Conservation (phyloP, 2,113 vertebrate genomes). For the Cariama cristata region DNA sequence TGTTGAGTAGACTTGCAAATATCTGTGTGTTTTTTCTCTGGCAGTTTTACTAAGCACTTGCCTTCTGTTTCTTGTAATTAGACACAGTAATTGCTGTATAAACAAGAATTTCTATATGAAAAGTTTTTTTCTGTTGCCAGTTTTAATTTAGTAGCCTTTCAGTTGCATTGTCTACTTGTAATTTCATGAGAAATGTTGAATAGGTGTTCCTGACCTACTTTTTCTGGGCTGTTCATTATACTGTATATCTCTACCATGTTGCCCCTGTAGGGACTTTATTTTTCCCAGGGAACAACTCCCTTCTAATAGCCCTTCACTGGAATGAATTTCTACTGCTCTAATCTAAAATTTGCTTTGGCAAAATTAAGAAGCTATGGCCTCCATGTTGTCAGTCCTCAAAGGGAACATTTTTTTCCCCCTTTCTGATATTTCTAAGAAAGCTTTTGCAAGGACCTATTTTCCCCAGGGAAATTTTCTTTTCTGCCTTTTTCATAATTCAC, state of each 20-base stretch:
- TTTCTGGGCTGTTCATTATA: not conserved
- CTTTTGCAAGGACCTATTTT: not conserved
- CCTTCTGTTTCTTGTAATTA: not conserved
- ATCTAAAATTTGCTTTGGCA: not conserved
- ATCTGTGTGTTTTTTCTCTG: not conserved
- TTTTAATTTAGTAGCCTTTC: not conserved
- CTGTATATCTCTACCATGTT: not conserved
- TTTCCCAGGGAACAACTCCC: not conserved
- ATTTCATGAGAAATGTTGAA: not conserved
- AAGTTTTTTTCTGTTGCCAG: not conserved
- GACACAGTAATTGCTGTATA: not conserved
- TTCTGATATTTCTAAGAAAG: not conserved
- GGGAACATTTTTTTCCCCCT: not conserved
- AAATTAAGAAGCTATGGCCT: not conserved
- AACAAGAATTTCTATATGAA: not conserved
- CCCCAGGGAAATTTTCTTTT: not conserved
- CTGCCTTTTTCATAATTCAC: conserved; percentile 3
- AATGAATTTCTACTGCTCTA: not conserved
- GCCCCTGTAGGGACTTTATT: not conserved
- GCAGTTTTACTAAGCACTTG: not conserved
- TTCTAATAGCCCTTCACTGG: not conserved
- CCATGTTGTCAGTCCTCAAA: not conserved
- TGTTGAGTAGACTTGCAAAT: not conserved
- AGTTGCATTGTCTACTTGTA: not conserved
- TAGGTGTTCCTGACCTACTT: conserved; percentile 22